Base-by-base conservation (phyloP, 1,140 invertebrate genomes). In the Ostrea edulis region DNA sequence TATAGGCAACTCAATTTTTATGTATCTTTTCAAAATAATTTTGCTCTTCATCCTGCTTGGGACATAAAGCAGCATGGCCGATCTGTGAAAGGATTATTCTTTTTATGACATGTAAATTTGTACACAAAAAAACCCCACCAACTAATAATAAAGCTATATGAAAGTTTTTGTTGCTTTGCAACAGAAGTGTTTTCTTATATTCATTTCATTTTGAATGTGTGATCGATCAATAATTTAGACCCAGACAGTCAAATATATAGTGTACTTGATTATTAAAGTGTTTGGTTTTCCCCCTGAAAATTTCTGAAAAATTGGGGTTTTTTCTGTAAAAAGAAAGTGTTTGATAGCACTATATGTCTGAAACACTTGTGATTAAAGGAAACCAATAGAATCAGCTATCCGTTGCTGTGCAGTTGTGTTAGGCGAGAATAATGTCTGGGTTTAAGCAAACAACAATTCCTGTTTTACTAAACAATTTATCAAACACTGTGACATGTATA, bases 401-500 rank as follows among this genome's bases (percentile, higher is more conserved):
- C 68, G 68, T 71, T 71, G 68, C 68, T 71, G 68, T 71, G 68
- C 68, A 71, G 25, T 71, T 71, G 68, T 71, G 14, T 71, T 29
- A 71, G 68, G 68, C 68, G 29, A 25, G 68, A 71, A 29, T 71
- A 71, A 71, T 71, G 68, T 71, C 68, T 71, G 68, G 68, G 68
- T 71, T 71, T 71, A 71, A 71, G 29, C 68, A 71, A 71, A 71
- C 68, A 71, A 71, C 68, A 71, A 71, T 29, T 71, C 68, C 68
- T 71, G 68, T 71, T 71, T 71, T 71, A 71, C 68, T 71, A 71
- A 71, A 71, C 68, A 71, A 71, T 71, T 71, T 71, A 71, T 71
- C 68, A 71, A 71, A 71, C 68, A 71, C 8, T 71, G 68, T 71
- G 68, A 71, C 68, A 71, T 71, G 68, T 71, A 71, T 71, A 71